Evolutionary conservation across 2,888 invertebrate genomes (phyloP), one percentile per base, ranked within the genome.

Genomic region (Tuberolachnus salignus): DNA sequence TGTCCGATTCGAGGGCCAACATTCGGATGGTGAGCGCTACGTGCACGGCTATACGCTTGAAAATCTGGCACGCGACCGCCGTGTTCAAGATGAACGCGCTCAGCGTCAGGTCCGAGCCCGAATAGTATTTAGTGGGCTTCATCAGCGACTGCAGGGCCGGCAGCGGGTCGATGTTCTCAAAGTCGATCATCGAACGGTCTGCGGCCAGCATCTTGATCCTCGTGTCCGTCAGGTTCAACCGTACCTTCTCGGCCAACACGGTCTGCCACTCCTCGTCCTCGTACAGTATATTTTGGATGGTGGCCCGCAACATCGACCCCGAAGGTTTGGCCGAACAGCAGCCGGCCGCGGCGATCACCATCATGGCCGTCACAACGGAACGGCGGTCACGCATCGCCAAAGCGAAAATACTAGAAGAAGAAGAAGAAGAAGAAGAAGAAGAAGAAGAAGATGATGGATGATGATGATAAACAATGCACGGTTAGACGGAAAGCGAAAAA

Each of bases 21-120:
- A 66, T n/a, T 4, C 49, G 13, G 3, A 9, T 3, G 0, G 10
- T 23, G 8, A 74, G 44, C 13, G 23, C n/a, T 23, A 66, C 14
- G n/a, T 74, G 64, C 3, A 74, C n/a, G 19, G 64, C 51, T n/a
- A 66, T 13, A n/a, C 44, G 74, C 55, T 74, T 74, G n/a, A 23
- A 10, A 9, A n/a, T n/a, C 55, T 44, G 8, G 14, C 74, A 74
- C 44, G 0, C n/a, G n/a, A 74, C 1, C 16, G 74, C 44, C 9
- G 53, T 55, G 4, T 13, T 14, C 9, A 74, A 0, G 1, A 74
- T 26, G 13, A 1, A 16, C 44, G 10, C 3, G 9, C 51, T 19
- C 4, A 64, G 16, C 1, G 16, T 11, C 13, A 46, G n/a, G 23
- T 26, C 26, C 1, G 16, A n/a, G 44, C 55, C 44, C 4, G 64